A percentile compares a stretch with the other conserved stretches of the same genome.
Conservation (phyloP, 2,113 vertebrate species). For the Platycercus adscitus region DNA sequence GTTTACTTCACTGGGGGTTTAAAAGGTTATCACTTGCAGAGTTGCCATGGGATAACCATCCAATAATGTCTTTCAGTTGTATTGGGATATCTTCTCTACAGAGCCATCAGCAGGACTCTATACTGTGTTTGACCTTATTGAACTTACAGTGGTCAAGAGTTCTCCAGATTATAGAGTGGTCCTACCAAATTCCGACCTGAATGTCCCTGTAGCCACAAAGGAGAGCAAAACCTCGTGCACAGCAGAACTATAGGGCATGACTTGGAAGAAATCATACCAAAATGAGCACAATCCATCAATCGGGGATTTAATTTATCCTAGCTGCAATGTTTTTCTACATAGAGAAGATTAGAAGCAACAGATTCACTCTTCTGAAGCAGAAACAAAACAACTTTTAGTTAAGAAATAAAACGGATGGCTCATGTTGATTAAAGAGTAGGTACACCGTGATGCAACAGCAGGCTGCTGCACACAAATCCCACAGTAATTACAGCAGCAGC, state of each 20-base stretch:
- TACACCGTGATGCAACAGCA: conserved; percentile 19
- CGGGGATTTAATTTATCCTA: not conserved
- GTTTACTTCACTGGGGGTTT: not conserved
- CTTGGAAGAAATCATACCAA: not conserved
- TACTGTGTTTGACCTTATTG: not conserved
- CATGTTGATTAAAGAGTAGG: conserved; percentile 61
- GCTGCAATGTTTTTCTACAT: not conserved
- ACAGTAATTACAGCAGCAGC: conserved; percentile 59
- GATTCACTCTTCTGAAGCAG: conserved; percentile 15
- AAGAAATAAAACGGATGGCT: conserved; percentile 71
- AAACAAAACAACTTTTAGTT: conserved; percentile 68
- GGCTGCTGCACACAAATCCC: conserved; percentile 58
- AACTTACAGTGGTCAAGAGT: not conserved
- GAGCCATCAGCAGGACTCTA: not conserved
- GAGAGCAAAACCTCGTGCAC: not conserved
- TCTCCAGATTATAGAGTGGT: not conserved
- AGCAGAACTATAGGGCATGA: rapidly evolving
- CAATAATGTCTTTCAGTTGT: not conserved
- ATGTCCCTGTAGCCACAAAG: not conserved
- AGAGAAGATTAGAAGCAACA: conserved; percentile 34
- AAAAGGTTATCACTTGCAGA: not conserved
- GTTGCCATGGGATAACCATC: not conserved
- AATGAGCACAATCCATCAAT: not conserved
- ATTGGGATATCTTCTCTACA: not conserved
- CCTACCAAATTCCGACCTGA: not conserved